Evolutionary conservation across 37 sponge, comb jelly and placozoan species (phyloP).

Genomic region (Beroe ovata): DNA sequence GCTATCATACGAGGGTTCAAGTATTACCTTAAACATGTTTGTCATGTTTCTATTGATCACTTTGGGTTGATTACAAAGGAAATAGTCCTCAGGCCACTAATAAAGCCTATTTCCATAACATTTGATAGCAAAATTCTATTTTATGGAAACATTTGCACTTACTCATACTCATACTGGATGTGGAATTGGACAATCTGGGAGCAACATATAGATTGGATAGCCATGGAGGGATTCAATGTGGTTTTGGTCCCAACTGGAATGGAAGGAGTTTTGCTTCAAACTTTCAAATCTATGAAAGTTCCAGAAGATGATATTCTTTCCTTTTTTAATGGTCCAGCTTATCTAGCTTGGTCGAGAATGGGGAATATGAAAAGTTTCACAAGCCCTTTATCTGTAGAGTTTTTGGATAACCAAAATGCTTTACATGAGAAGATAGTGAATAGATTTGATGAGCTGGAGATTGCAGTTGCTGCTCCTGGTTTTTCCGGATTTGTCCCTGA

Average conservation of each 20-base stretch:
- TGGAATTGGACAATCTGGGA: conserved; percentile 43
- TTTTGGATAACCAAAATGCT: neutral
- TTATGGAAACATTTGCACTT: conserved; percentile 64
- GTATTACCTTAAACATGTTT: neutral
- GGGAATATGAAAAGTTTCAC: conserved; percentile 33
- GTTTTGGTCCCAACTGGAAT: conserved; percentile 45
- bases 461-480: conserved; percentile 14
- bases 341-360: conserved; percentile 56
- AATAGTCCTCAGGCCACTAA: neutral
- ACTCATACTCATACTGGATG: conserved; percentile 46
- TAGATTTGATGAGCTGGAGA: conserved; percentile 10
- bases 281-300: neutral
- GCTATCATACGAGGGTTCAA: neutral
- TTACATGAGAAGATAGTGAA: neutral
- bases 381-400: conserved; percentile 7
- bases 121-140: neutral
- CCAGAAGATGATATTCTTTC: neutral
- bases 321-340: conserved; percentile 60
- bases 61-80: neutral
- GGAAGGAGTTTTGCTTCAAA: neutral
- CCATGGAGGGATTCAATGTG: conserved; percentile 9
- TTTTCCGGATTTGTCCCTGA: conserved; percentile 58
- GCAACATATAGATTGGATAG: conserved; percentile 49
- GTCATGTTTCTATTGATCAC: neutral
- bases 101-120: neutral